Evolutionary conservation across 2,888 invertebrate genomes (phyloP).

Genomic region (Cephus nigrinus): DNA sequence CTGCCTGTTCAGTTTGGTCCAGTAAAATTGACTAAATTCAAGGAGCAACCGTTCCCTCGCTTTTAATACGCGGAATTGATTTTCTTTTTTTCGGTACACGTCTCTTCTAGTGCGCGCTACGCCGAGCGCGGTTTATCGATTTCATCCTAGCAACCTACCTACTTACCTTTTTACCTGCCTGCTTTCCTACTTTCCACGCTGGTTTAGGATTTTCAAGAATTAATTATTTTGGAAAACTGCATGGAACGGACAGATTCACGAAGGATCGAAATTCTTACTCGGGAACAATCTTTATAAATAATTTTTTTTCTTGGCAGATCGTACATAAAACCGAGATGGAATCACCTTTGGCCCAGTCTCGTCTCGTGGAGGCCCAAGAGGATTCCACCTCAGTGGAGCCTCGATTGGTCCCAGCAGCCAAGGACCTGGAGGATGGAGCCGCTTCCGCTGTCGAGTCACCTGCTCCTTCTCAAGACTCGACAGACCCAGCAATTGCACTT

Average conservation of each 20-base stretch:
- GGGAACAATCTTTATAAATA: neutral
- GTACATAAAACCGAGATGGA: constrained; percentile 52
- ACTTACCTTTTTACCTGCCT: neutral
- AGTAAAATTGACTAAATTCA: neutral
- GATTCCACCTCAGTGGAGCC: constrained; percentile 44
- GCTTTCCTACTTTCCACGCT: neutral
- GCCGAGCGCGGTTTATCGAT: constrained; percentile 62
- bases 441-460: neutral
- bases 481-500: neutral
- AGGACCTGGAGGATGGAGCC: neutral
- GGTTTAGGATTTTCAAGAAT: neutral
- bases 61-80: constrained; percentile 14
- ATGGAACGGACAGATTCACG: neutral
- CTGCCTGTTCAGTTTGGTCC: neutral
- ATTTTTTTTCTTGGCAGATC: constrained; percentile 31
- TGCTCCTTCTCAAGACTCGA: neutral
- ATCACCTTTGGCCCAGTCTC: constrained; percentile 49
- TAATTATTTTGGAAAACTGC: neutral
- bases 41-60: neutral
- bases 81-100: constrained; percentile 9
- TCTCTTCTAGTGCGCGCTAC: constrained; percentile 40
- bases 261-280: neutral
- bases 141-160: constrained; percentile 33
- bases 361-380: constrained; percentile 45
- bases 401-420: neutral